Evolutionary conservation across 2,113 vertebrate genomes (phyloP).

Genomic region (Eulemur rufifrons): DNA sequence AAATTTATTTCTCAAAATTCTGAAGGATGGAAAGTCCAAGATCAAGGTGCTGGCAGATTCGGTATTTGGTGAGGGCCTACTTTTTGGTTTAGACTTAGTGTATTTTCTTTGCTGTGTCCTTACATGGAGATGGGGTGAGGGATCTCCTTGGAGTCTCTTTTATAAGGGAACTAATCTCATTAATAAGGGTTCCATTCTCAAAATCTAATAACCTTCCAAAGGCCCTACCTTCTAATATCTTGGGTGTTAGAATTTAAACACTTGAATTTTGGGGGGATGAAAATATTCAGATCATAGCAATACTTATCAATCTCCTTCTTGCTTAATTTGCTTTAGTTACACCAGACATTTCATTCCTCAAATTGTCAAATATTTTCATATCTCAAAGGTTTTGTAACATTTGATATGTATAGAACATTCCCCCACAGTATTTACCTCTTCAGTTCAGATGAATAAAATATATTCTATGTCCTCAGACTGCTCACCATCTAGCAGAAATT

Average conservation of each 20-base stretch:
- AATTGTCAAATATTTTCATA: not conserved
- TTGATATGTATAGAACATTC: not conserved
- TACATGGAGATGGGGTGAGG: too few relatives aligned
- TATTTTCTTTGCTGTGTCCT: not conserved
- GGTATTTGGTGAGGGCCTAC: accelerated
- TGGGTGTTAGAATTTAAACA: not conserved
- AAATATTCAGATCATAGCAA: not conserved
- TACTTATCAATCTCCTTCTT: not conserved
- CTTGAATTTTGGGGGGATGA: not conserved
- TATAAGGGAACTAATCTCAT: not conserved
- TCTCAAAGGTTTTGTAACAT: not conserved
- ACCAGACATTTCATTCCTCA: not conserved
- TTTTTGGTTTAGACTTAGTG: not conserved
- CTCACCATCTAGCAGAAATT: not conserved
- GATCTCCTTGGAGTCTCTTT: not conserved
- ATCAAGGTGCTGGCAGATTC: not conserved
- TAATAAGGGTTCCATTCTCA: not conserved
- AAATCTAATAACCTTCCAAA: not conserved
- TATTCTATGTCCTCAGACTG: not conserved
- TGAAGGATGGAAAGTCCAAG: not conserved
- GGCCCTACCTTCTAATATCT: not conserved
- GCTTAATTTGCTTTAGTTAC: not conserved
- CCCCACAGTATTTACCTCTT: not conserved
- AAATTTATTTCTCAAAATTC: not conserved
- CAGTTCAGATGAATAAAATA: not conserved